A percentile compares a stretch with the other conserved stretches of the same genome.
phyloP scores from a whole-genome alignment of 1,140 invertebrate genomes.

The Agrypnia vestita region DNA sequence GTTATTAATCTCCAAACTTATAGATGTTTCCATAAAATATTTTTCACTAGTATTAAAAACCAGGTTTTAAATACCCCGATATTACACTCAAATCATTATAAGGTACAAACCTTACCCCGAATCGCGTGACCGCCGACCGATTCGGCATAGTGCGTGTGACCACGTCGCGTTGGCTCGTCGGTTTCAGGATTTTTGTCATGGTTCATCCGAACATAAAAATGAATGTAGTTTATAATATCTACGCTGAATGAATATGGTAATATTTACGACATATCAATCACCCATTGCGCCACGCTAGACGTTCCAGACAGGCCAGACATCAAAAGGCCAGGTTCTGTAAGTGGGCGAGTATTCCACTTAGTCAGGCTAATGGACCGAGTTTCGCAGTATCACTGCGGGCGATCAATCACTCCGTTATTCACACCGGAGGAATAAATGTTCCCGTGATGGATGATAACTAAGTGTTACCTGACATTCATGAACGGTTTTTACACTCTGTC shows the following conservation, averaged over 20 bases:
- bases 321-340: constrained; percentile 40
- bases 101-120: too few species aligned
- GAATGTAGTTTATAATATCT: too few species aligned
- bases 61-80: too few species aligned
- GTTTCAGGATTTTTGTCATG: too few species aligned
- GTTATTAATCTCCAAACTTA: too few species aligned
- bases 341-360: constrained; percentile 40
- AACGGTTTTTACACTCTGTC: constrained; percentile 8
- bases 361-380: constrained; percentile 47
- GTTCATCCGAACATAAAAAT: too few species aligned
- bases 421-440: constrained; percentile 33
- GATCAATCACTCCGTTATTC: constrained; percentile 45
- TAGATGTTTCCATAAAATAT: too few species aligned
- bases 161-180: too few species aligned
- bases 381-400: constrained; percentile 48
- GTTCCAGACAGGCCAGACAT: neutral
- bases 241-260: neutral
- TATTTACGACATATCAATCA: constrained; percentile 35
- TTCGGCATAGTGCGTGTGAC: too few species aligned
- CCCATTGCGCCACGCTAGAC: neutral
- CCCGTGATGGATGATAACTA: constrained; percentile 50
- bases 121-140: too few species aligned
- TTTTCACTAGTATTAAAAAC: too few species aligned
- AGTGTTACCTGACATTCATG: constrained; percentile 47
- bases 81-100: too few species aligned